These are phyloP conservation scores for Parauchenoglanis ngamensis DNA, from an alignment of 2,797 vertebrate species.

Conservation along the genomic window DNA sequence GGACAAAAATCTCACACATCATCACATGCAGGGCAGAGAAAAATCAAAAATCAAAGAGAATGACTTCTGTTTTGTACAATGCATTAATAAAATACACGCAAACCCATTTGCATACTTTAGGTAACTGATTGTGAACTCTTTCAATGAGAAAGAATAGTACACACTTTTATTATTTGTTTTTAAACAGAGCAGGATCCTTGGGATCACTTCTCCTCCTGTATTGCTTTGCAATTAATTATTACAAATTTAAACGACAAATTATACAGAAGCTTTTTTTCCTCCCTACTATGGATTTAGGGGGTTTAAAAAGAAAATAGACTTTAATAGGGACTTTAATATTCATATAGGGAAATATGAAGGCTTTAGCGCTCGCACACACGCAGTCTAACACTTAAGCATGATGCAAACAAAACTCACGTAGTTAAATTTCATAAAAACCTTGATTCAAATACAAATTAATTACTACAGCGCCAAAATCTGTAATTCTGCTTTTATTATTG, in stretches of 20 bases:
- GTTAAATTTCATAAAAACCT: background rate
- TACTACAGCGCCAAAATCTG: background rate
- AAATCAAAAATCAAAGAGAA: background rate
- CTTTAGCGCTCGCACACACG: no score
- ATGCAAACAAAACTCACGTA: background rate
- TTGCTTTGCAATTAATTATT: slow-evolving; percentile 30
- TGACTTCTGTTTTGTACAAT: slow-evolving; percentile 10
- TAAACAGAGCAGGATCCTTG: slow-evolving; percentile 50
- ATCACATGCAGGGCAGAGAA: background rate
- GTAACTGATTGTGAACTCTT: slow-evolving; percentile 33
- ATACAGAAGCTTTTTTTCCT: background rate
- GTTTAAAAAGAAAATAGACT: background rate
- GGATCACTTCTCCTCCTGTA: slow-evolving; percentile 42
- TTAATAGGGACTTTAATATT: background rate
- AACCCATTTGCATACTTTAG: slow-evolving; percentile 25
- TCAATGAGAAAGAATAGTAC: slow-evolving; percentile 45
- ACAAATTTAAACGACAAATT: slow-evolving; percentile 3
- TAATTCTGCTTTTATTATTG: background rate
- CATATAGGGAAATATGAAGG: background rate
- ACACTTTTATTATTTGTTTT: background rate
- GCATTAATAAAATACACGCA: slow-evolving; percentile 27
- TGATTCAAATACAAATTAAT: background rate
- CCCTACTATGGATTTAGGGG: background rate
- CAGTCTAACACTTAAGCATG: no score
- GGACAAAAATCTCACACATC: background rate